Conservation (phyloP, 2,888 invertebrate species). For the Craniophora ligustri region DNA sequence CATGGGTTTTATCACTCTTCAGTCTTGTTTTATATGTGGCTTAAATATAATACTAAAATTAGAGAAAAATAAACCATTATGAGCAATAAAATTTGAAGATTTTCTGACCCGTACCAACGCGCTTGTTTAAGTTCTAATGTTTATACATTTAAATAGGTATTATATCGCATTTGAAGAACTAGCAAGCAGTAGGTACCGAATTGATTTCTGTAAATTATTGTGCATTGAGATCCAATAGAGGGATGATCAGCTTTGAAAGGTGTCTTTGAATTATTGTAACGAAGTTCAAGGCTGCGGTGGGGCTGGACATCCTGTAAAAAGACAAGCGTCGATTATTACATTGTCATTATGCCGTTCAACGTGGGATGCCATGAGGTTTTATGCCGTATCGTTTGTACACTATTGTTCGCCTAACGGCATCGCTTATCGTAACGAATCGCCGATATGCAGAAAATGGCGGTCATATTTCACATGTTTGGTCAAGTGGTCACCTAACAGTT, state of each 20-base stretch:
- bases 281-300: slow-evolving; percentile 71
- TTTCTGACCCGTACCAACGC: no score
- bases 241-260: slow-evolving; percentile 58
- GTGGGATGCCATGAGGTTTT: slow-evolving; percentile 4
- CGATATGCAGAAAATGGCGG: slow-evolving; percentile 61
- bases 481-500: slow-evolving; percentile 63
- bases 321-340: slow-evolving; percentile 48
- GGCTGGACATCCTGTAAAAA: slow-evolving; percentile 88
- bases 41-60: slow-evolving; percentile 51
- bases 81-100: slow-evolving; percentile 6
- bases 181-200: slow-evolving; percentile 27
- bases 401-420: slow-evolving; percentile 71
- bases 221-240: slow-evolving; percentile 66
- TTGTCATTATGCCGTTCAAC: slow-evolving; percentile 50
- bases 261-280: slow-evolving; percentile 31
- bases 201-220: slow-evolving; percentile 49
- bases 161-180: slow-evolving; percentile 21
- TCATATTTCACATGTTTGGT: slow-evolving; percentile 63
- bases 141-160: no score
- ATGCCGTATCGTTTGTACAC: slow-evolving; percentile 55
- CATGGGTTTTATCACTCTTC: slow-evolving; percentile 72
- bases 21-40: slow-evolving; percentile 73
- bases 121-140: no score
- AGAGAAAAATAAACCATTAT: slow-evolving; percentile 21
- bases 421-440: slow-evolving; percentile 66